Percentiles rank a stretch among this genome's conserved stretches.
phyloP scores from a whole-genome alignment of 2,113 vertebrate species.

The Brachyistius frenatus region DNA sequence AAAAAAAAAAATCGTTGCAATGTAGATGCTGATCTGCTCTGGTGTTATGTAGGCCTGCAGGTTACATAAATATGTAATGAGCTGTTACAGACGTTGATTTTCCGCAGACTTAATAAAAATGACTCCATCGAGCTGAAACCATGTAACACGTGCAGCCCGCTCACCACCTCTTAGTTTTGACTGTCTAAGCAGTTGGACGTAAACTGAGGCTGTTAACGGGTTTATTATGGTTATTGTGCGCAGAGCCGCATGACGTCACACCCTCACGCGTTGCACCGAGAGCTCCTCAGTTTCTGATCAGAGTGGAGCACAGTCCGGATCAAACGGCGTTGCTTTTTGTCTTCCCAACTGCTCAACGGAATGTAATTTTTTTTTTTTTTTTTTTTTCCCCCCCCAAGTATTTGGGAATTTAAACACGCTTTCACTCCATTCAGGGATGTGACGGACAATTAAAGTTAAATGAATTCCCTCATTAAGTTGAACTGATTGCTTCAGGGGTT shows the following conservation, averaged over 20 bases:
- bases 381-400: not conserved
- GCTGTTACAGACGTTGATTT: conserved; percentile 36
- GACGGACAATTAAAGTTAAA: conserved; percentile 20
- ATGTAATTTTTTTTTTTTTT: conserved; percentile 3
- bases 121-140: not conserved
- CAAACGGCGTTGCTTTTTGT: conserved; percentile 12
- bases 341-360: conserved; percentile 25
- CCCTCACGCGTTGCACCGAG: not conserved
- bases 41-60: conserved; percentile 5
- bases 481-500: not conserved
- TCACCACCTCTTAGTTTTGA: conserved; percentile 30
- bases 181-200: conserved; percentile 4
- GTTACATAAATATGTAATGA: conserved; percentile 41
- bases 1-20: not conserved
- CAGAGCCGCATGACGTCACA: conserved; percentile 68
- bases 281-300: conserved; percentile 16
- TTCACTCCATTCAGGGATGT: not conserved
- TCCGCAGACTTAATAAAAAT: conserved; percentile 11
- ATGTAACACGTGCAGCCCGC: conserved; percentile 15
- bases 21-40: not conserved
- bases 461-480: not conserved
- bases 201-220: conserved; percentile 21
- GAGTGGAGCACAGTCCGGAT: conserved; percentile 54
- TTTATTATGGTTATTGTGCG: conserved; percentile 48
- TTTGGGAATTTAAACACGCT: conserved; percentile 19